Evolutionary conservation across 64 coral and sea anemone species (phyloP).

Genomic region (Montipora capricornis): DNA sequence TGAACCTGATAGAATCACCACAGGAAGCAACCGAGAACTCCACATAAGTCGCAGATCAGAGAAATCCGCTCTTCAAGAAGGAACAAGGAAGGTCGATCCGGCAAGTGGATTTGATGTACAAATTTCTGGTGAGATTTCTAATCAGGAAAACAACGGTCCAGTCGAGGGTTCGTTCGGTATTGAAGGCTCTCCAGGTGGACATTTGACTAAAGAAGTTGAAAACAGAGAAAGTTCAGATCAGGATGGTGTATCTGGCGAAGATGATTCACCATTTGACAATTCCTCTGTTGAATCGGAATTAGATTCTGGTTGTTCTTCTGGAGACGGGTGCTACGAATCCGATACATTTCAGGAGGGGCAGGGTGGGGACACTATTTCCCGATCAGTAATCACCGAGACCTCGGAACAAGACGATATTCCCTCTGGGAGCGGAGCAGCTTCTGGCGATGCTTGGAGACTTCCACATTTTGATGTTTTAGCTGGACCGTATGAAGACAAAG

Average conservation of each 20-base stretch:
- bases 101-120: neutral
- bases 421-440: slow-evolving; percentile 30
- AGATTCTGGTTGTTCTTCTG: slow-evolving; percentile 43
- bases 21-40: slow-evolving; percentile 19
- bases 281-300: slow-evolving; percentile 32
- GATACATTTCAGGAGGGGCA: neutral
- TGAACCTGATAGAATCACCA: slow-evolving; percentile 3
- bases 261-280: slow-evolving; percentile 39
- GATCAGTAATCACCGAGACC: slow-evolving; percentile 23
- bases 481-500: slow-evolving; percentile 29
- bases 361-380: slow-evolving; percentile 4
- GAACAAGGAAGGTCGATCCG: neutral
- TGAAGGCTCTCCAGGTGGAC: neutral
- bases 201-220: neutral
- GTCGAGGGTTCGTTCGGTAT: neutral
- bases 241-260: slow-evolving; percentile 19
- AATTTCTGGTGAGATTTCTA: neutral
- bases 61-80: neutral
- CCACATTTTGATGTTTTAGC: slow-evolving; percentile 15
- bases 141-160: neutral
- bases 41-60: slow-evolving; percentile 18
- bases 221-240: neutral
- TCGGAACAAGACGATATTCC: neutral
- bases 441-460: slow-evolving; percentile 22
- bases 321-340: slow-evolving; percentile 22